phyloP scores from a whole-genome alignment of 2,888 invertebrate genomes.

The Selenia dentaria region DNA sequence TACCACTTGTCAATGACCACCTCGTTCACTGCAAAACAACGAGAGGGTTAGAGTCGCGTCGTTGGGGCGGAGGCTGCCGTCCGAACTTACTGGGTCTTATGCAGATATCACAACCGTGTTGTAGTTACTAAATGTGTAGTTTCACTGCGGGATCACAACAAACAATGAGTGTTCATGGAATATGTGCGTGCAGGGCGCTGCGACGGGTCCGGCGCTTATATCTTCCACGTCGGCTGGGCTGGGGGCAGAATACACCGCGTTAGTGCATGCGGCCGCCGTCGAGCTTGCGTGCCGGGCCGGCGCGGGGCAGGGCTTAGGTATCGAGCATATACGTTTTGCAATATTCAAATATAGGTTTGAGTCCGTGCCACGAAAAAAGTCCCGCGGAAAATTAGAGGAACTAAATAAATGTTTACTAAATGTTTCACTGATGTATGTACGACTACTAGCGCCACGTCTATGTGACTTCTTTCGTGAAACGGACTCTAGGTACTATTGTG shows the following conservation, averaged over 20 bases:
- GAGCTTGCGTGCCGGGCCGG: slow-evolving; percentile 31
- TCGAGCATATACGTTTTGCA: slow-evolving; percentile 47
- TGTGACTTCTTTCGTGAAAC: too few relatives aligned
- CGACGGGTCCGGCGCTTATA: slow-evolving; percentile 69
- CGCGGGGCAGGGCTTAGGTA: slow-evolving; percentile 25
- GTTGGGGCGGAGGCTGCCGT: slow-evolving; percentile 65
- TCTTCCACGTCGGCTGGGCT: slow-evolving; percentile 79
- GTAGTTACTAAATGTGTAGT: slow-evolving; percentile 76
- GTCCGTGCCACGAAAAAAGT: too few relatives aligned
- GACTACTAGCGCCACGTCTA: too few relatives aligned
- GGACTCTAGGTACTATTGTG: too few relatives aligned
- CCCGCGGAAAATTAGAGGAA: too few relatives aligned
- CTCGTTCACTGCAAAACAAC: slow-evolving; percentile 89
- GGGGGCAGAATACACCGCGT: slow-evolving; percentile 77
- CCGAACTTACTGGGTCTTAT: slow-evolving; percentile 75
- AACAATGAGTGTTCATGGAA: slow-evolving; percentile 84
- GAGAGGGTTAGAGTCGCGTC: slow-evolving; percentile 69
- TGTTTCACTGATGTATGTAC: too few relatives aligned
- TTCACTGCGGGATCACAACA: slow-evolving; percentile 84
- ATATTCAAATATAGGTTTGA: slow-evolving; percentile 6
- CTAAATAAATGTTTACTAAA: too few relatives aligned
- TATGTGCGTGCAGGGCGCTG: slow-evolving; percentile 78
- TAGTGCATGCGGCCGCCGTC: slow-evolving; percentile 69
- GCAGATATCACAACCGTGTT: slow-evolving; percentile 80
- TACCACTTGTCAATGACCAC: slow-evolving; percentile 89